Conservation (phyloP, 2,113 vertebrate genomes). For the Chrysemys picta region DNA sequence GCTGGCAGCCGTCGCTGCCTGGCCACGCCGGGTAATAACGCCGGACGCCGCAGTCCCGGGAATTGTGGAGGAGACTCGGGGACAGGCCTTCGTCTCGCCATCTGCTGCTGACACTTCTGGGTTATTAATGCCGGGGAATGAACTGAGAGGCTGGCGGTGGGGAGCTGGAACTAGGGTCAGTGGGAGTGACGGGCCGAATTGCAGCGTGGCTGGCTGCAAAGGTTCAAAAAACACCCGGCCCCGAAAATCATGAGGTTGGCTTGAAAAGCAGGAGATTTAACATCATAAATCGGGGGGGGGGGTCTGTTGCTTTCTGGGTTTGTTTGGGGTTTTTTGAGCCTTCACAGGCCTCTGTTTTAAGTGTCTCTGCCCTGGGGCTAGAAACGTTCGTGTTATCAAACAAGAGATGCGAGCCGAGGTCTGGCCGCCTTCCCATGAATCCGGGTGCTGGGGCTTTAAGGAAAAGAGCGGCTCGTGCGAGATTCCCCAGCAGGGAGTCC, state of each 20-base stretch:
- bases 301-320: too few species aligned
- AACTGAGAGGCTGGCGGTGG: neutral
- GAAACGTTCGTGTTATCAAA: neutral
- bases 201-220: neutral
- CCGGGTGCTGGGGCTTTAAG: neutral
- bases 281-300: too few species aligned
- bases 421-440: neutral
- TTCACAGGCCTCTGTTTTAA: neutral
- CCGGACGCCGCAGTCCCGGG: constrained; percentile 5
- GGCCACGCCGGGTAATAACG: neutral
- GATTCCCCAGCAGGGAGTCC: too few species aligned
- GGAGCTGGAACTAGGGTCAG: neutral
- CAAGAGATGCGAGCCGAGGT: neutral
- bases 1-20: constrained; percentile 52
- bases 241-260: too few species aligned
- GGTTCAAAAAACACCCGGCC: too few species aligned
- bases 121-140: constrained; percentile 65
- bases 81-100: constrained; percentile 45
- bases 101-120: constrained; percentile 71
- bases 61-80: constrained; percentile 45
- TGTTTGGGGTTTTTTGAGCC: neutral
- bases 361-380: neutral
- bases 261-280: neutral
- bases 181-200: neutral
- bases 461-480: neutral